These are phyloP conservation scores for Cololabis saira DNA, from an alignment of 2,113 vertebrate genomes.

Conservation along the genomic window DNA sequence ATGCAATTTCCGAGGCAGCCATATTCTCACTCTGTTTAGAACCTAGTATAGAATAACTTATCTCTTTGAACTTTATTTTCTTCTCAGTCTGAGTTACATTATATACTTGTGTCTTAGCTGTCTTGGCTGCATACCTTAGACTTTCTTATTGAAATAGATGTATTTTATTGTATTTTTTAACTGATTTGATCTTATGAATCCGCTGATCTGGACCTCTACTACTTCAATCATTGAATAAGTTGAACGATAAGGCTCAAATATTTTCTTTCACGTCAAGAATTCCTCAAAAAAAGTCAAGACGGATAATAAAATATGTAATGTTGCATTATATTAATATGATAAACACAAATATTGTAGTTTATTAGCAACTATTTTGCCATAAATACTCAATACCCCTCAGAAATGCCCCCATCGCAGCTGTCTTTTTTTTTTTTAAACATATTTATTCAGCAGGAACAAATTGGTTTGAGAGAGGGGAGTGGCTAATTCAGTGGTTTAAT, in stretches of 20 bases:
- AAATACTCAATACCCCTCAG: background rate
- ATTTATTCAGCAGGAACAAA: background rate
- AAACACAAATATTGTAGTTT: no score
- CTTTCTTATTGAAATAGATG: background rate
- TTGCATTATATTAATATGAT: no score
- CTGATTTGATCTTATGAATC: no score
- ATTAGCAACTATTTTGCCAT: no score
- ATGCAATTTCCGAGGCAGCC: no score
- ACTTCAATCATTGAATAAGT: background rate
- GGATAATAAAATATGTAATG: no score
- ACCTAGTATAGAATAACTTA: conserved; percentile 8
- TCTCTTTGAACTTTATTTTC: conserved; percentile 23
- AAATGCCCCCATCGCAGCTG: background rate
- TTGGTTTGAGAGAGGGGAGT: background rate
- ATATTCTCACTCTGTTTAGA: conserved; percentile 9
- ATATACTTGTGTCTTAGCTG: conserved; percentile 11
- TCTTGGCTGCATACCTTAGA: no score
- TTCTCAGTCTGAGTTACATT: conserved; percentile 16
- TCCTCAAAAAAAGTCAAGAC: no score
- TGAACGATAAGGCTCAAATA: background rate
- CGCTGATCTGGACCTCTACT: no score
- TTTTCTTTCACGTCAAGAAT: background rate
- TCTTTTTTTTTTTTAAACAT: background rate
- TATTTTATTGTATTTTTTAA: conserved; percentile 10
- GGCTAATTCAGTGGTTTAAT: background rate